These are phyloP conservation scores for Tachycineta bicolor DNA, from an alignment of 2,113 vertebrate genomes.

Conservation along the genomic window DNA sequence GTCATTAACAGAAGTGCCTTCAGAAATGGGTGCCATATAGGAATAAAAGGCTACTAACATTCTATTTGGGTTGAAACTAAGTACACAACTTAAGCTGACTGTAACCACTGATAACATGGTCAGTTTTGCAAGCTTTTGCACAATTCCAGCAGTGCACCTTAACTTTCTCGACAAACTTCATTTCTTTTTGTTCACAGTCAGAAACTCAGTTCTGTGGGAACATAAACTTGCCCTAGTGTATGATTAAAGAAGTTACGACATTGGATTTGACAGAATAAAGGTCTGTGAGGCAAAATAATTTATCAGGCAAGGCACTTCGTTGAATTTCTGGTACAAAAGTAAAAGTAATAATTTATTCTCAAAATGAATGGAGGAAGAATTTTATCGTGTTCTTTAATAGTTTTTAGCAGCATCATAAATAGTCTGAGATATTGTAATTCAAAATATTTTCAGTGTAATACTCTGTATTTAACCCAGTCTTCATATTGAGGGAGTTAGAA, in stretches of 20 bases:
- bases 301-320: background rate
- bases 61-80: background rate
- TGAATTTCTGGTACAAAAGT: background rate
- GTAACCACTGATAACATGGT: background rate
- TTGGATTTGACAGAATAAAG: background rate
- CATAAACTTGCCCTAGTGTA: background rate
- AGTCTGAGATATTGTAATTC: background rate
- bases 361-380: background rate
- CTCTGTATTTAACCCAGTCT: background rate
- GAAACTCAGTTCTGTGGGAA: background rate
- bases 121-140: conserved; percentile 1
- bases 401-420: background rate
- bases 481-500: background rate
- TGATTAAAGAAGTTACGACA: background rate
- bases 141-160: background rate
- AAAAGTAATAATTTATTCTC: background rate
- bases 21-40: background rate
- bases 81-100: background rate
- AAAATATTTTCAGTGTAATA: background rate
- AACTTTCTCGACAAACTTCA: background rate
- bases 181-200: background rate
- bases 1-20: conserved; percentile 45
- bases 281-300: background rate
- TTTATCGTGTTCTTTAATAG: background rate
- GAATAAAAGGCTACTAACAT: background rate